Conservation (phyloP, 2,113 vertebrate genomes). For the Antechinus flavipes region DNA sequence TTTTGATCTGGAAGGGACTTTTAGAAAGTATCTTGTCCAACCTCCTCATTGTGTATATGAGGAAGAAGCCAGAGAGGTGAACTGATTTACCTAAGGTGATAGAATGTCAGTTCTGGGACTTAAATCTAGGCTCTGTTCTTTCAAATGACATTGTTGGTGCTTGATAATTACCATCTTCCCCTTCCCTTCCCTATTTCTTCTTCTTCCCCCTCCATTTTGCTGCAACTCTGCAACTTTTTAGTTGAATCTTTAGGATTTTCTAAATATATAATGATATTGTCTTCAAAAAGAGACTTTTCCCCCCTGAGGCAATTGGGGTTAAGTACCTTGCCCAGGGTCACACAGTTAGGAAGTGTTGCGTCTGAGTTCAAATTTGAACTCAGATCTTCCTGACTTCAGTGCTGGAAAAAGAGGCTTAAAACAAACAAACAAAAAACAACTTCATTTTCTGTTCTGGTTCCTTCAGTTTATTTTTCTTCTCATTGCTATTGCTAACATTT, state of each 20-base stretch:
- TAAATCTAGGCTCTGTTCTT: neutral
- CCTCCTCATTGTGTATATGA: neutral
- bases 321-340: no score
- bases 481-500: neutral
- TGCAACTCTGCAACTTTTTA: neutral
- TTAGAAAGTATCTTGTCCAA: neutral
- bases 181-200: neutral
- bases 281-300: neutral
- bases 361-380: no score
- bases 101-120: neutral
- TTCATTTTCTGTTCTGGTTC: neutral
- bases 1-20: neutral
- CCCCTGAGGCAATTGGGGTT: no score
- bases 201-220: accelerated
- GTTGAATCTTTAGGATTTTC: neutral
- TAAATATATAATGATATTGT: neutral
- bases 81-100: neutral
- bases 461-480: neutral
- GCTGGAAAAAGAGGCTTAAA: no score
- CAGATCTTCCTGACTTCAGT: no score
- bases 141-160: neutral
- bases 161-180: neutral
- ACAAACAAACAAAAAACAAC: neutral
- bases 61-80: neutral
- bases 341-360: no score